These are phyloP conservation scores for Phrynocephalus versicolor DNA, from an alignment of 2,113 vertebrate species.

Conservation along the genomic window DNA sequence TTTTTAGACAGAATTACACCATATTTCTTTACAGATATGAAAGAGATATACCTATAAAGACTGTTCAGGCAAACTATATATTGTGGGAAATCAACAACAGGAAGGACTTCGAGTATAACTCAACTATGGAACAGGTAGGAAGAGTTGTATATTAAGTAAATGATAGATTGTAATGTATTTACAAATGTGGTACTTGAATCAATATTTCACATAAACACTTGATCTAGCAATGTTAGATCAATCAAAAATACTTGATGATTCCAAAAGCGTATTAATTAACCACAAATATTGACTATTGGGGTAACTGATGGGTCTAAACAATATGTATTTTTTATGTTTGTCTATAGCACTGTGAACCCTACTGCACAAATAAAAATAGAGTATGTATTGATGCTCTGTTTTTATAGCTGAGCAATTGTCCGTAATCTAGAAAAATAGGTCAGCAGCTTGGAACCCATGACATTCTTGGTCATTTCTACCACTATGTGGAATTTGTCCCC, in stretches of 20 bases:
- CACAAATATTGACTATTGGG: background rate
- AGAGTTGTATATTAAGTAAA: background rate
- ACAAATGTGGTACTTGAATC: background rate
- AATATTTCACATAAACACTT: background rate
- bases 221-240: background rate
- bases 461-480: too few relatives aligned
- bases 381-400: too few relatives aligned
- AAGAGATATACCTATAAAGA: background rate
- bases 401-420: too few relatives aligned
- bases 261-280: background rate
- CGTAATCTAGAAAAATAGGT: too few relatives aligned
- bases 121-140: slow-evolving; percentile 48
- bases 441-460: too few relatives aligned
- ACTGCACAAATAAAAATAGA: background rate
- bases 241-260: background rate
- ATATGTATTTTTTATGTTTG: background rate
- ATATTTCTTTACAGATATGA: slow-evolving; percentile 48
- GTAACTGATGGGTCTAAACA: background rate
- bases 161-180: background rate
- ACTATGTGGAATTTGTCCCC: too few relatives aligned
- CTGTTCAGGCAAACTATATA: slow-evolving; percentile 57
- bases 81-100: slow-evolving; percentile 67
- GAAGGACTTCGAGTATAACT: slow-evolving; percentile 52
- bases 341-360: background rate
- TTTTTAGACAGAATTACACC: background rate